Evolutionary conservation across 1,140 invertebrate species (phyloP), one percentile per base, ranked within the genome.

Genomic region (Lerema accius): DNA sequence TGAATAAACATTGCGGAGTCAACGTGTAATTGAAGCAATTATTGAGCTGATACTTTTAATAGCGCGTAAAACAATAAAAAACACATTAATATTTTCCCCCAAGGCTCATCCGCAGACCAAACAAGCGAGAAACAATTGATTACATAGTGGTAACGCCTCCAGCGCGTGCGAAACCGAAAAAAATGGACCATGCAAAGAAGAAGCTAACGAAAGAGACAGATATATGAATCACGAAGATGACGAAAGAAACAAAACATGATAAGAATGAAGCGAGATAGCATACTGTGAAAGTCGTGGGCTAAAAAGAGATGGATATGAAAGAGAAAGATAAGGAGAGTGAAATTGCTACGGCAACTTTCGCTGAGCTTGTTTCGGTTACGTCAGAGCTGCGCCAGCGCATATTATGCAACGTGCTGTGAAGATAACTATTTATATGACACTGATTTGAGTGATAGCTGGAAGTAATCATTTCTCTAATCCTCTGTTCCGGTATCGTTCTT

Each of bases 301-400:
- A 14, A 72, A 89, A 59, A 73, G 69, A 69, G 79, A 86, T 50
- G 60, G 63, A 53, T 17, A 48, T 65, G 67, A 55, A 69, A 84
- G 76, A 76, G 80, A 88, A 86, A 84, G 83, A 87, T 73, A 63
- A 75, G 71, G 75, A 76, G 77, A 89, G 86, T 84, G 85, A 90
- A 89, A 90, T 90, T 88, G 74, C 67, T 70, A 77, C 65, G 71
- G 69, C 68, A 82, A 88, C 87, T 90, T 90, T 90, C 87, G 76
- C 87, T 87, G 87, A 80, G 82, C 87, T 75, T 78, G 80, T 84
- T 89, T 86, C 73, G 71, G 76, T 90, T 90, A 88, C 85, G 79
- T 90, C 87, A 89, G 67, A 49, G 43, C 58, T 71, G 68, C 72
- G 69, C 70, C 55, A 53, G 71, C 71, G 67, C 66, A 67, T 37